A percentile compares a stretch with the other conserved stretches of the same genome.
Evolutionary conservation across 2,888 invertebrate genomes (phyloP).

Genomic region (Clanis bilineata): DNA sequence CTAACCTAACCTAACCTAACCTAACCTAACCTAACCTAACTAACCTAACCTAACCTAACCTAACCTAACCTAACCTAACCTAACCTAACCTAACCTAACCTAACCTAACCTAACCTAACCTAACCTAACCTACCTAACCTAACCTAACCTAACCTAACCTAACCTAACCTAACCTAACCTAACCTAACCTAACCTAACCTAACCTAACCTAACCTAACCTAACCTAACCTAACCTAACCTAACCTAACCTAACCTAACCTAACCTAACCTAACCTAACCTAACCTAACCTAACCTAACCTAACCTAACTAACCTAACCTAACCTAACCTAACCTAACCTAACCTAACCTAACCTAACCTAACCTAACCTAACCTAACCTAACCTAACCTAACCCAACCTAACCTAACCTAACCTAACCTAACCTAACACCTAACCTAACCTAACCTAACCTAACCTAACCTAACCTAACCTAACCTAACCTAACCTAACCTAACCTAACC

Average conservation of each 20-base stretch:
- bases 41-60: slow-evolving; percentile 7
- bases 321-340: too few relatives aligned
- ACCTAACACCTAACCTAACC: too few relatives aligned
- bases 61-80: slow-evolving; percentile 26
- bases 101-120: slow-evolving; percentile 22
- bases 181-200: slow-evolving; percentile 20
- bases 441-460: too few relatives aligned
- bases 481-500: too few relatives aligned
- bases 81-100: slow-evolving; percentile 19
- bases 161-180: slow-evolving; percentile 31
- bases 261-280: slow-evolving; percentile 28
- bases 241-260: slow-evolving; percentile 25
- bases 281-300: slow-evolving; percentile 31
- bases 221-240: background rate
- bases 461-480: too few relatives aligned
- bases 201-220: too few relatives aligned
- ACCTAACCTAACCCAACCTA: too few relatives aligned
- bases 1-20: slow-evolving; percentile 26
- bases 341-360: too few relatives aligned
- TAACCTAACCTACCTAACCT: slow-evolving; percentile 27
- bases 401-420: too few relatives aligned
- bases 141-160: slow-evolving; percentile 30
- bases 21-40: slow-evolving; percentile 26
- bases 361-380: too few relatives aligned
- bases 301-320: slow-evolving; percentile 19